Base-by-base conservation (phyloP, 1,140 invertebrate genomes). In the Anoplophora glabripennis region DNA sequence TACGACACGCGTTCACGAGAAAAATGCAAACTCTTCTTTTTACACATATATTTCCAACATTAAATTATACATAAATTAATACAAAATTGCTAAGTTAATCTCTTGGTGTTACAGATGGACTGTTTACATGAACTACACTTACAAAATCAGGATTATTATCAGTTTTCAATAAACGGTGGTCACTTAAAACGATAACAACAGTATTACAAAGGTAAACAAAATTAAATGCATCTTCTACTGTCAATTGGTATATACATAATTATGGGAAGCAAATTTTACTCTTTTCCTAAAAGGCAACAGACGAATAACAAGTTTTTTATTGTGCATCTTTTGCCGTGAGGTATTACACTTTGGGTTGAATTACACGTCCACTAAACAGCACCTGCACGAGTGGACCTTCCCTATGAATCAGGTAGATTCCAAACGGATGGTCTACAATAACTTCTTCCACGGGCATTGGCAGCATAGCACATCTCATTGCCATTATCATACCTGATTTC, bases 381-480 rank as follows among this genome's bases (percentile, higher is more conserved):
- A 5, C 5, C 21, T 28, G 21, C 2, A 28, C 5, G 21, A 28
- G 21, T 5, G 5, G 5, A 28, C 3, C 12, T 44, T 8, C 14
- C 9, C 28, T 42, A 3, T 18, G 8, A n/a, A 33, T 21, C 44
- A 63, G 4, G 40, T 49, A 45, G 12, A 59, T 45, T 33, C 54
- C 38, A 53, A 63, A 63, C 45, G 57, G 61, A 59, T 63, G 61
- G 44, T 63, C 61, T 14, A 53, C 61, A 17, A 37, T n/a, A 56
- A 63, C 59, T 34, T 49, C 37, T 36, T 35, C 15, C 11, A 36
- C 14, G 14, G 33, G 34, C 42, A 12, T 21, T 46, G 47, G 21
- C 11, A 48, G 55, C 18, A 49, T 44, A 18, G 47, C n/a, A 28
- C 12, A 28, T 40, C 51, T 34, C 11, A 36, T 41, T 35, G 54